A percentile compares a stretch with the other conserved stretches of the same genome.
phyloP scores from a whole-genome alignment of 2,113 vertebrate species.

The Leptocoma aspasia region DNA sequence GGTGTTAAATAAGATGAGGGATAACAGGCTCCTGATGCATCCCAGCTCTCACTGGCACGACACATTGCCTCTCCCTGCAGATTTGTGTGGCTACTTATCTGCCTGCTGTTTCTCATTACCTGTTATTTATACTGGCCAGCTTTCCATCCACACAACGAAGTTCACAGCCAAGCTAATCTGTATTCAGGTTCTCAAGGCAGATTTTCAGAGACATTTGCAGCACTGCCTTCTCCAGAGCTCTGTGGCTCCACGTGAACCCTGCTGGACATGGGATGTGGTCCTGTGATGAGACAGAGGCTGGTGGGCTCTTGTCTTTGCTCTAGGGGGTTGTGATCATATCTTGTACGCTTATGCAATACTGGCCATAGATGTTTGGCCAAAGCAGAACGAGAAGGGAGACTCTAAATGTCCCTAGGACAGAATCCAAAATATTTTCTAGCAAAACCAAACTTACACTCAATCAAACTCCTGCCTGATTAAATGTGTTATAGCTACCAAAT shows the following conservation, averaged over 20 bases:
- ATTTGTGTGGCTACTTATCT: conserved; percentile 4
- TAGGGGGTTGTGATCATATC: background rate
- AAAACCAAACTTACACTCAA: background rate
- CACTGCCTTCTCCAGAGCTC: background rate
- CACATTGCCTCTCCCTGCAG: background rate
- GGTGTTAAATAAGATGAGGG: background rate
- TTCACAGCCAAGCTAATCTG: conserved; percentile 23
- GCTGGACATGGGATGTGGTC: fast-evolving
- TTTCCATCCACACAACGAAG: background rate
- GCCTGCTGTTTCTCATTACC: conserved; percentile 20
- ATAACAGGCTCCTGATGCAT: background rate
- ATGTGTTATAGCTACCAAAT: background rate
- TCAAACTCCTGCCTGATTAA: background rate
- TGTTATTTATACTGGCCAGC: conserved; percentile 11
- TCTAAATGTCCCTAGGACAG: background rate
- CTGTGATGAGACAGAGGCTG: background rate
- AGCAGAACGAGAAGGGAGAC: background rate
- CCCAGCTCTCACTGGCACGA: background rate
- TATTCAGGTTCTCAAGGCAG: background rate
- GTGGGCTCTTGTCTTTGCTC: background rate
- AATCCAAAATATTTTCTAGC: background rate
- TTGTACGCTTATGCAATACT: background rate
- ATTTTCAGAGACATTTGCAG: background rate
- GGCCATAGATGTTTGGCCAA: background rate
- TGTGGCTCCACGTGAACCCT: background rate